phyloP scores from a whole-genome alignment of 2,797 vertebrate genomes.

The Aulostomus chinensis region DNA sequence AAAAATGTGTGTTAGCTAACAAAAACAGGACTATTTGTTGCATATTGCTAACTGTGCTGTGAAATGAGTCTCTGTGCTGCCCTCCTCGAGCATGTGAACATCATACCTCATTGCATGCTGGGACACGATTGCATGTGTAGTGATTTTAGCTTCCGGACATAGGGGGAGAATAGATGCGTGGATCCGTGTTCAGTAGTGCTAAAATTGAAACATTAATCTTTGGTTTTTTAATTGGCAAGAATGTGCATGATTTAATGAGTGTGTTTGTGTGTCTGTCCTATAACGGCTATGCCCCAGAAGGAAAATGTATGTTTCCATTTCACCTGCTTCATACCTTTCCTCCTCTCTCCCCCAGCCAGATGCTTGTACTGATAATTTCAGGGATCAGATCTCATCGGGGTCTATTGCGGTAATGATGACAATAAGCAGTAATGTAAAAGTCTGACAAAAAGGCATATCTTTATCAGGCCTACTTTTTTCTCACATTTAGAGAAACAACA shows the following conservation, averaged over 20 bases:
- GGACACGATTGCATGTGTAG: conserved; percentile 39
- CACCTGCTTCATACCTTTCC: conserved; percentile 11
- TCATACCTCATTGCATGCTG: conserved; percentile 24
- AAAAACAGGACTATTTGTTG: too few relatives aligned
- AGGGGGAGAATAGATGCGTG: not conserved
- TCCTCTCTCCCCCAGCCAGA: not conserved
- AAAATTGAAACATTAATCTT: conserved; percentile 18
- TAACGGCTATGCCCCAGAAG: conserved; percentile 17
- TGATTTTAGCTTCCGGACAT: conserved; percentile 42
- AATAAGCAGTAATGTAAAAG: not conserved
- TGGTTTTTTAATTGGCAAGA: conserved; percentile 37
- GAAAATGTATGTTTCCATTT: conserved; percentile 28
- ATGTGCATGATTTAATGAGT: conserved; percentile 13
- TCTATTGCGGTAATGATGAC: not conserved
- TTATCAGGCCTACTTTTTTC: too few relatives aligned
- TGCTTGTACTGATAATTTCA: not conserved
- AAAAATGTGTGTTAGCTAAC: too few relatives aligned
- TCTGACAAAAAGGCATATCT: too few relatives aligned
- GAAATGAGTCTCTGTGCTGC: not conserved
- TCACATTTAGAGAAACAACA: too few relatives aligned
- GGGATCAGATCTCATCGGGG: too few relatives aligned
- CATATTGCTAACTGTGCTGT: not conserved
- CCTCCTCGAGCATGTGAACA: conserved; percentile 20
- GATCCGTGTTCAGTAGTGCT: conserved; percentile 8
- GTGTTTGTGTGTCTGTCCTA: conserved; percentile 4